These are phyloP conservation scores for Mus minutoides DNA, from an alignment of 2,797 vertebrate genomes.

Conservation along the genomic window DNA sequence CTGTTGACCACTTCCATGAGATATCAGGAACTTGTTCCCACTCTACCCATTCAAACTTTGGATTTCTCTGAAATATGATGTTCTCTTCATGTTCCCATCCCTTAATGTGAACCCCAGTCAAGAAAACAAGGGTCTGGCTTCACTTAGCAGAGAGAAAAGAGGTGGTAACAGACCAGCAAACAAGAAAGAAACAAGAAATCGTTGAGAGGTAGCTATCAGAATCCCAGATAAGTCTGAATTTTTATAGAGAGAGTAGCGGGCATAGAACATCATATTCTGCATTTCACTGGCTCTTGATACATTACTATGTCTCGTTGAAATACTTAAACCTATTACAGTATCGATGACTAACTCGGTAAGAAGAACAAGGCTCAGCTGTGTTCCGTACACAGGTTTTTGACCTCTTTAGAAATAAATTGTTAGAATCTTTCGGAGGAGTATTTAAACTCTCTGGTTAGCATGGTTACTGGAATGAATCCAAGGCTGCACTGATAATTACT, in stretches of 20 bases:
- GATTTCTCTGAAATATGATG: neutral
- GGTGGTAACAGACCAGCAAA: neutral
- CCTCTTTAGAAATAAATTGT: neutral
- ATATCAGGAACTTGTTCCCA: neutral
- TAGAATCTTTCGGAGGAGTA: neutral
- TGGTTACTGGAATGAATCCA: neutral
- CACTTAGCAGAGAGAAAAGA: neutral
- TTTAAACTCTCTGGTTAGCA: conserved; percentile 3
- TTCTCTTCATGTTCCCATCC: neutral
- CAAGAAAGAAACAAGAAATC: neutral
- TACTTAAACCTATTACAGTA: neutral
- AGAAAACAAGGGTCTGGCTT: neutral
- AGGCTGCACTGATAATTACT: neutral
- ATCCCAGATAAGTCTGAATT: neutral
- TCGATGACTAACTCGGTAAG: no score
- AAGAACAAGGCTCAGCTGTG: neutral
- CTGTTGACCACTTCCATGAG: neutral
- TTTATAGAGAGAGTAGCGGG: neutral
- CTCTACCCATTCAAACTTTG: neutral
- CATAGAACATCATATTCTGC: neutral
- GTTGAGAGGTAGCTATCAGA: neutral
- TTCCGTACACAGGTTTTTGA: neutral
- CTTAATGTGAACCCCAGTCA: neutral
- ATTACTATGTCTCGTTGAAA: neutral
- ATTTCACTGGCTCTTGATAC: neutral